Evolutionary conservation across 1,140 invertebrate species (phyloP), one percentile per base, ranked within the genome.

Genomic region (Drosophila seguyi): DNA sequence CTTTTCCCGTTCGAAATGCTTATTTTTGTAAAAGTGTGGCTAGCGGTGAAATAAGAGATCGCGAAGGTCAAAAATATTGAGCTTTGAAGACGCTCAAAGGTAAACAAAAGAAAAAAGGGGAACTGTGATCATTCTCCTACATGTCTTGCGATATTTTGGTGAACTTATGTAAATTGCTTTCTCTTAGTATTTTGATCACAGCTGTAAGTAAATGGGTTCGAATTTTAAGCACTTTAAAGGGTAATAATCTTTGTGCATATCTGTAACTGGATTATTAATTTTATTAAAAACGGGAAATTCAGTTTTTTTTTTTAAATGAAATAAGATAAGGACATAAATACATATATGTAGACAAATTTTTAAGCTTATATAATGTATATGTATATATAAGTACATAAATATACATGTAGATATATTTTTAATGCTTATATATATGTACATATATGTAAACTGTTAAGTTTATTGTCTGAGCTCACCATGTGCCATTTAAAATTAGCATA

Each of bases 1-100:
- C 36, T 59, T 67, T 72, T 72, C 41, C 68, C 67, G 68, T 71
- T 72, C 42, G 10, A 48, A 58, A 41, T 72, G 41, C 52, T 34
- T 39, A 71, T 71, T 57, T 71, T 34, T 48, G 68, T 58, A 36
- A 22, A 69, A 36, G 50, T 47, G 16, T 41, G 52, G 36, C 29
- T 72, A 72, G 72, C 68, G 68, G 68, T 44, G 16, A 36, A 53
- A 18, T 53, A 38, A 53, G 6, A 42, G 36, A 53, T 66, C 14
- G 66, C 27, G 66, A 72, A 72, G 67, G 52, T 72, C 66, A 58
- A 72, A 39, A 47, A 18, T 25, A 58, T 71, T 56, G 38, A 31
- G 34, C 38, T 65, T 52, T 25, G 20, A 29, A 39, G 34, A 39
- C 31, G 20, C 62, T 65, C 14, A 53, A n/a, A 44, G 44, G 47